These are phyloP conservation scores for Metacarcinus magister DNA, from an alignment of 2,888 invertebrate genomes.

Conservation along the genomic window DNA sequence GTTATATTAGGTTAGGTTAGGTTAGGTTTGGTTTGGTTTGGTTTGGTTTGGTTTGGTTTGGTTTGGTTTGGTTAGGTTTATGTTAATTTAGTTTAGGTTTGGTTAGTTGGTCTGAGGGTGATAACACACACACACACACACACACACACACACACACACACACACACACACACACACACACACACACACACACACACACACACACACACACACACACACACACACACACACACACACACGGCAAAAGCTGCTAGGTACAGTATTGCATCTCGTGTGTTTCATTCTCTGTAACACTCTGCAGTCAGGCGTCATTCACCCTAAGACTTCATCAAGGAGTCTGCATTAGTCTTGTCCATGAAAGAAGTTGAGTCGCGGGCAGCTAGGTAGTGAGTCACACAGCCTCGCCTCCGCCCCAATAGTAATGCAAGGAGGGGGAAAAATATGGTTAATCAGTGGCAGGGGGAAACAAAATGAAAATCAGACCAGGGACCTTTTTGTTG, in stretches of 20 bases:
- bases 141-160: slow-evolving; percentile 50
- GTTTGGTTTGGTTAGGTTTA: too few relatives aligned
- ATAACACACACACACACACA: slow-evolving; percentile 59
- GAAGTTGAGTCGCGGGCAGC: not conserved
- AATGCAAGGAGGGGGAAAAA: not conserved
- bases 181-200: slow-evolving; percentile 8
- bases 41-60: not conserved
- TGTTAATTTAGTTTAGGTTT: too few relatives aligned
- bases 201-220: slow-evolving; percentile 54
- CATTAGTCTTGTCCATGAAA: not conserved
- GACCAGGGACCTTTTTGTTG: not conserved
- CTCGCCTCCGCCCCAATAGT: not conserved
- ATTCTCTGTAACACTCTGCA: too few relatives aligned
- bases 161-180: slow-evolving; percentile 43
- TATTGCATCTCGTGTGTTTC: not conserved
- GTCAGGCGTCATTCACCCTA: too few relatives aligned
- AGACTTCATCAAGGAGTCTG: not conserved
- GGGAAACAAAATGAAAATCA: not conserved
- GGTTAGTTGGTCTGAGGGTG: too few relatives aligned
- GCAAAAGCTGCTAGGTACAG: not conserved
- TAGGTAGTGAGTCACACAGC: too few relatives aligned
- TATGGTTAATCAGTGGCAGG: not conserved
- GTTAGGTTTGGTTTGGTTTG: not conserved
- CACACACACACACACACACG: slow-evolving; percentile 40
- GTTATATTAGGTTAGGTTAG: not conserved